phyloP scores from a whole-genome alignment of 64 coral and sea anemone genomes.

The Montipora sp. region DNA sequence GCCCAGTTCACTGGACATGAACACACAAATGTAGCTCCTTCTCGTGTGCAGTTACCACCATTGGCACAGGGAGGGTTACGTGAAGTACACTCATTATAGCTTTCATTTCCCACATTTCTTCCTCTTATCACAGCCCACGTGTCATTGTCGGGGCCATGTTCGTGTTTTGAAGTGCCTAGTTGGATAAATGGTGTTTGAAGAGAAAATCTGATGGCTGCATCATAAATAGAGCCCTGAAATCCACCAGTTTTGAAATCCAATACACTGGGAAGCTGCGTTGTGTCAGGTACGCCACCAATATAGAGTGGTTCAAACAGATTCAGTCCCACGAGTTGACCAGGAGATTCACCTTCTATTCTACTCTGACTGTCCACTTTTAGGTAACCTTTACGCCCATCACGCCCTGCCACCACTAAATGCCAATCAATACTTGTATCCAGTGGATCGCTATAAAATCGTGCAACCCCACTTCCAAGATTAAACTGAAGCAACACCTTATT shows the following conservation, averaged over 20 bases:
- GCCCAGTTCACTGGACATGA: constrained; percentile 74
- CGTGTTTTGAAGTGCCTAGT: constrained; percentile 26
- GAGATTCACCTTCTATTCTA: constrained; percentile 39
- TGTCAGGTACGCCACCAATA: constrained; percentile 81
- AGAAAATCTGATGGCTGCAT: constrained; percentile 42
- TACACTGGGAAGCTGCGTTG: constrained; percentile 70
- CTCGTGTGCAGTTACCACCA: constrained; percentile 71
- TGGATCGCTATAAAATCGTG: constrained; percentile 56
- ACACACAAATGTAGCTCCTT: constrained; percentile 80
- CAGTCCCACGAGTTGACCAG: constrained; percentile 61
- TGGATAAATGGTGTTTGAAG: constrained; percentile 2
- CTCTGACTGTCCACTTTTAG: constrained; percentile 70
- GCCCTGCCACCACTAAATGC: constrained; percentile 84
- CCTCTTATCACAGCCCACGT: constrained; percentile 62
- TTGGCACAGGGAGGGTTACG: constrained; percentile 73
- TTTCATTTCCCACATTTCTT: constrained; percentile 78
- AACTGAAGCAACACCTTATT: constrained; percentile 80
- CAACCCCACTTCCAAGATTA: constrained; percentile 84
- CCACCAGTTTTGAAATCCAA: constrained; percentile 75
- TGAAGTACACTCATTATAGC: constrained; percentile 66
- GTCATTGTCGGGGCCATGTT: neutral
- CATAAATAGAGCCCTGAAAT: constrained; percentile 67
- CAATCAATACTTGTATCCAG: constrained; percentile 53
- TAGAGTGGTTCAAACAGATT: constrained; percentile 84
- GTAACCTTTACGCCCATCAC: constrained; percentile 78